Percentiles rank a stretch among this genome's conserved stretches.
Evolutionary conservation across 2,113 vertebrate genomes (phyloP).

Genomic region (Oriolus oriolus): DNA sequence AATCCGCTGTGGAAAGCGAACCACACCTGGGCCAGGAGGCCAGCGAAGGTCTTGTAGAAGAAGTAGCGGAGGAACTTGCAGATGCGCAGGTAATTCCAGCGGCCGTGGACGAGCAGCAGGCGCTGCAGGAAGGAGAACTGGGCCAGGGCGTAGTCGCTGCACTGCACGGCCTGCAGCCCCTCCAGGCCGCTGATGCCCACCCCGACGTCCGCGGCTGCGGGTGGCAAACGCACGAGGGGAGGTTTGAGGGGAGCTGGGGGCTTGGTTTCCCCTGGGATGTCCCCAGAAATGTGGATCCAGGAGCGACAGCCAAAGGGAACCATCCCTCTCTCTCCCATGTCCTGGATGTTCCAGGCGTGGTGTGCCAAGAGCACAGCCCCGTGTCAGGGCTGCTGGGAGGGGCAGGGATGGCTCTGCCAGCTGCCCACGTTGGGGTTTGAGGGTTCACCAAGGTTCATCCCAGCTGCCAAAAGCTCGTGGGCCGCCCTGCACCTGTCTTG

Average conservation of each 20-base stretch:
- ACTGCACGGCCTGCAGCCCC: conserved; percentile 87
- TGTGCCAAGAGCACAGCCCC: accelerated
- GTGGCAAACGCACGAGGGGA: accelerated
- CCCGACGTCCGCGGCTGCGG: conserved; percentile 84
- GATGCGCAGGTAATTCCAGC: conserved; percentile 87
- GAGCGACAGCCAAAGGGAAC: not conserved
- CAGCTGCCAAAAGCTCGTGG: accelerated
- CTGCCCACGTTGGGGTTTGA: not conserved
- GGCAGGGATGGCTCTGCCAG: not conserved
- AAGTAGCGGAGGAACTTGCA: conserved; percentile 87
- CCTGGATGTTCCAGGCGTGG: not conserved
- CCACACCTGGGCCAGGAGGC: conserved; percentile 85
- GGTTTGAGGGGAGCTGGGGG: not conserved
- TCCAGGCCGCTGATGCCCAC: conserved; percentile 87
- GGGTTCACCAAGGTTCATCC: not conserved
- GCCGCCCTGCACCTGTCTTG: not conserved
- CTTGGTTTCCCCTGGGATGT: not conserved
- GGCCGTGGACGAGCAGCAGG: conserved; percentile 88
- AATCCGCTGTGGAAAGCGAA: conserved; percentile 87
- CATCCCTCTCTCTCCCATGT: not conserved
- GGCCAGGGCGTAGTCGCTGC: conserved; percentile 85
- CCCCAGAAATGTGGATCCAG: not conserved
- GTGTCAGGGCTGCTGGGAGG: not conserved
- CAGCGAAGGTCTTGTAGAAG: conserved; percentile 87
- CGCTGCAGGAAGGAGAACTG: conserved; percentile 85